Base-by-base conservation (phyloP, 2,888 invertebrate genomes). In the Cotesia congregata region DNA sequence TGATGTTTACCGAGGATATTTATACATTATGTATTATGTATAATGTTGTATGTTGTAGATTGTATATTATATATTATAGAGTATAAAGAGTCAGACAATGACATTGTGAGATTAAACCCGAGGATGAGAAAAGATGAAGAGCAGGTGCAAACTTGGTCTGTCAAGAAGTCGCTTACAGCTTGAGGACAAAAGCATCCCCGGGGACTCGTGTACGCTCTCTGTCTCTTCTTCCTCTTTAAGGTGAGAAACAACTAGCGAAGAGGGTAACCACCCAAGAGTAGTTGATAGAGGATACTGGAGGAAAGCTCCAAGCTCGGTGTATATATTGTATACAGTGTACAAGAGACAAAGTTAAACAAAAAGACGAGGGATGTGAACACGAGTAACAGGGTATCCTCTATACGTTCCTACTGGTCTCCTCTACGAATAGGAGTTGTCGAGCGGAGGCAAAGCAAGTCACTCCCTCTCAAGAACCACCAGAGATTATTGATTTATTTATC, bases 121-220 rank as follows among this genome's bases (percentile, higher is more conserved):
- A 77, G 75, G 74, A 60, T 72, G 74, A 77, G 67, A 75, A 67
- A 59, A 72, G 74, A 75, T 74, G 41, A 70, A 40, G 60, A 74
- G 67, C 89, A 89, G 89, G 89, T 89, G 88, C 87, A 88, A 89
- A 89, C 86, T 88, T 87, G 87, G 86, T 83, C 87, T 89, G 89
- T 88, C 88, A 88, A 87, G 88, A 89, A 88, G 89, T 89, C 89
- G 88, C 88, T 89, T 89, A 89, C 87, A 86, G 86, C 86, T 84
- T 84, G 86, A 88, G 88, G 88, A 88, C 89, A 89, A 88, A 89
- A 88, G 88, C 86, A 83, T 89, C 89, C 88, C 88, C 76, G 80
- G 89, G 85, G 88, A 88, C 85, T 86, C 86, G 84, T 85, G 86
- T 83, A 83, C 85, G 83, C 67, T 70, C 80, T 79, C 75, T 78